Evolutionary conservation across 2,113 vertebrate species (phyloP).

Genomic region (Etheostoma cragini): DNA sequence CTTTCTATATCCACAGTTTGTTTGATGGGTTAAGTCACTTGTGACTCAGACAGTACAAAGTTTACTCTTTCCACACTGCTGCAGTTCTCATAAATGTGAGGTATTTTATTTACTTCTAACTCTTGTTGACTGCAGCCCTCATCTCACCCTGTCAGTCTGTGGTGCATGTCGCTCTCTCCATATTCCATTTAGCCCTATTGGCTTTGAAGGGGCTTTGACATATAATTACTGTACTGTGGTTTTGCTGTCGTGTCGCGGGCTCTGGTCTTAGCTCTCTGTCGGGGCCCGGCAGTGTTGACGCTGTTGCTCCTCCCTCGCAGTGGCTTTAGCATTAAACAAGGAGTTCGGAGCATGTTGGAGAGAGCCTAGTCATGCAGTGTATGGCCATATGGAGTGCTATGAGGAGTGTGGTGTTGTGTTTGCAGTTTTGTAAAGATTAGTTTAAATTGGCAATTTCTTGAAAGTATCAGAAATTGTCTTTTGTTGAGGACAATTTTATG

Average conservation of each 20-base stretch:
- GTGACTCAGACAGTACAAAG: not conserved
- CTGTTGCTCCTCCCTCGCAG: slow-evolving; percentile 56
- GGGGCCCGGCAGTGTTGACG: slow-evolving; percentile 41
- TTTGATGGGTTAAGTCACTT: not conserved
- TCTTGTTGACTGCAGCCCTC: slow-evolving; percentile 53
- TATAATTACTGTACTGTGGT: slow-evolving; percentile 76
- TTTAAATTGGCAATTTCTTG: not conserved
- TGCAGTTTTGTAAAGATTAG: not conserved
- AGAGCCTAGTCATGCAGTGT: not conserved
- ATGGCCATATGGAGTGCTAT: not conserved
- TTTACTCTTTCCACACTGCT: not conserved
- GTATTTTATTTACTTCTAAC: slow-evolving; percentile 63
- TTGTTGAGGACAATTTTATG: not conserved
- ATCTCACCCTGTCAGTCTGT: slow-evolving; percentile 55
- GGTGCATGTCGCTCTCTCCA: slow-evolving; percentile 64
- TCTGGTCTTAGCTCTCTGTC: slow-evolving; percentile 67
- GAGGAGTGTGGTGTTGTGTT: not conserved
- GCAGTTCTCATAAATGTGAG: not conserved
- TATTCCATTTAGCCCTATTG: slow-evolving; percentile 67
- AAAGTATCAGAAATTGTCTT: not conserved
- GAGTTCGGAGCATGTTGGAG: slow-evolving; percentile 17
- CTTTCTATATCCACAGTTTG: not conserved
- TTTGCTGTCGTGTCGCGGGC: slow-evolving; percentile 75
- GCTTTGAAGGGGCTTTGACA: slow-evolving; percentile 78
- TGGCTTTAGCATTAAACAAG: slow-evolving; percentile 37